Percentiles rank a stretch among this genome's conserved stretches.
Evolutionary conservation across 2,113 vertebrate genomes (phyloP).

Genomic region (Atrichornis clamosus): DNA sequence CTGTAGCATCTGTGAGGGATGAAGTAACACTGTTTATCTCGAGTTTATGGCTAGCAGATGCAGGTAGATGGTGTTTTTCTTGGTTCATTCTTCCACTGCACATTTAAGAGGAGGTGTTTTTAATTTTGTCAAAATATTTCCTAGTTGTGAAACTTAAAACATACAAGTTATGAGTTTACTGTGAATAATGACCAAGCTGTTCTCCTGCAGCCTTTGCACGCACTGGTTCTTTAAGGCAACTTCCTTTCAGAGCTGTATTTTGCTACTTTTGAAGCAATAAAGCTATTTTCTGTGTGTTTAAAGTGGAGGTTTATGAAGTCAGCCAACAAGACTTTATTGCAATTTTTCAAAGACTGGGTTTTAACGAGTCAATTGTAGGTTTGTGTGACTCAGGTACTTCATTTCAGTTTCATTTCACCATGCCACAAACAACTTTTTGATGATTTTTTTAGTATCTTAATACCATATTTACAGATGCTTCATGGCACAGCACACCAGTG

Average conservation of each 20-base stretch:
- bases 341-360: constrained; percentile 8
- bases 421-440: background rate
- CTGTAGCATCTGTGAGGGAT: background rate
- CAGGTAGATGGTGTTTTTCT: background rate
- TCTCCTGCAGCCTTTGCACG: background rate
- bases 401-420: constrained; percentile 33
- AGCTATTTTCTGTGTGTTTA: background rate
- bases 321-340: background rate
- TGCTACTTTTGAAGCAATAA: background rate
- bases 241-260: background rate
- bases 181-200: background rate
- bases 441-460: background rate
- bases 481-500: background rate
- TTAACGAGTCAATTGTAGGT: constrained; percentile 26
- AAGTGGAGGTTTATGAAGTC: constrained; percentile 34
- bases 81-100: background rate
- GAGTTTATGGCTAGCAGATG: background rate
- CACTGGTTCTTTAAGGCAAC: background rate
- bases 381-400: constrained; percentile 15
- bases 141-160: background rate
- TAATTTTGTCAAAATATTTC: constrained; percentile 28
- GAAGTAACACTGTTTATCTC: background rate
- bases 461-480: background rate
- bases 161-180: background rate
- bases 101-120: background rate